These are phyloP conservation scores for Scleropages formosus DNA, from an alignment of 2,797 vertebrate genomes.

Conservation along the genomic window DNA sequence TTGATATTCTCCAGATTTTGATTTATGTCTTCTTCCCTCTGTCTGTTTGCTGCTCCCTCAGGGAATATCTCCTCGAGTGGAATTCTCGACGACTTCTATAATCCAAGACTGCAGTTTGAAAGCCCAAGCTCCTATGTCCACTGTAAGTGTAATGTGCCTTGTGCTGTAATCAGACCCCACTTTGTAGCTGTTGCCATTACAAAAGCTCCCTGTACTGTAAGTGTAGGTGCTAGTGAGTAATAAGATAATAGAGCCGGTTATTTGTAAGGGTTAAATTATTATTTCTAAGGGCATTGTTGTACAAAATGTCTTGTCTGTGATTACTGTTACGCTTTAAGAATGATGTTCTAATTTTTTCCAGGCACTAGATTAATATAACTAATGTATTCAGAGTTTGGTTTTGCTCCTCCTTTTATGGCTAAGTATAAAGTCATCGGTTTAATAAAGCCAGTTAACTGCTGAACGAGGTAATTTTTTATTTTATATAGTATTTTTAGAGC, in stretches of 20 bases:
- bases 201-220: neutral
- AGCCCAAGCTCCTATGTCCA: constrained; percentile 44
- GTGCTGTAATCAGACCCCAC: constrained; percentile 48
- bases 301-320: no score
- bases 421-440: no score
- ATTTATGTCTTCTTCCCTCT: constrained; percentile 61
- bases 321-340: no score
- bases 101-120: constrained; percentile 79
- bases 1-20: constrained; percentile 72
- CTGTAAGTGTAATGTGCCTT: constrained; percentile 42
- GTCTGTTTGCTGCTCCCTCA: constrained; percentile 59
- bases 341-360: no score
- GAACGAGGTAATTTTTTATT: neutral
- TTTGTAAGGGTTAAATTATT: no score
- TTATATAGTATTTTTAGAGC: neutral
- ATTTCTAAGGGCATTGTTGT: no score
- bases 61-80: constrained; percentile 92
- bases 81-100: constrained; percentile 83
- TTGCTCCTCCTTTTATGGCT: no score
- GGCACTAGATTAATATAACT: no score
- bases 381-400: no score
- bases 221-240: neutral
- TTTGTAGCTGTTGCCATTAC: neutral
- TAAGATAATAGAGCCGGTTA: neutral
- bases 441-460: no score